phyloP scores from a whole-genome alignment of 2,888 invertebrate genomes.

The Cosmia trapezina region DNA sequence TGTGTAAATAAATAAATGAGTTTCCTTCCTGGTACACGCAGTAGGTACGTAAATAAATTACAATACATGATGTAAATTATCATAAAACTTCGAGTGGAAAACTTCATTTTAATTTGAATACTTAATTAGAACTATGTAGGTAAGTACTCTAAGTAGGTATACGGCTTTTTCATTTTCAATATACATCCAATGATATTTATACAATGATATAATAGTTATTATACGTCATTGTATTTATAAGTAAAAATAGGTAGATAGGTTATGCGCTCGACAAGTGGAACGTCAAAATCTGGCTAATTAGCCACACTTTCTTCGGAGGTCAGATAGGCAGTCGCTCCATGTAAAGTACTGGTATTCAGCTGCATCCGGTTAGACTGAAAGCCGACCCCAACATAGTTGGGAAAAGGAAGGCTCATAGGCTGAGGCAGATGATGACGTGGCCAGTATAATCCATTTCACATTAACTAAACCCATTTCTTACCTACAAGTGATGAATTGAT shows the following conservation, averaged over 20 bases:
- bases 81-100: conserved; percentile 18
- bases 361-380: too few relatives aligned
- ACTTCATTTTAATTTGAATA: conserved; percentile 8
- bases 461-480: not conserved
- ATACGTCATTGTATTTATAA: too few relatives aligned
- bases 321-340: too few relatives aligned
- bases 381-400: too few relatives aligned
- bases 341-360: too few relatives aligned
- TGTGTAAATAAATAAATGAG: conserved; percentile 36
- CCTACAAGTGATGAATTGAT: not conserved
- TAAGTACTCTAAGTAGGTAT: not conserved
- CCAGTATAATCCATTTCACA: not conserved
- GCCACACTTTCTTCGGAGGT: too few relatives aligned
- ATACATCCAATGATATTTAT: too few relatives aligned
- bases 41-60: conserved; percentile 52
- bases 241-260: too few relatives aligned
- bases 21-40: conserved; percentile 60
- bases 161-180: not conserved
- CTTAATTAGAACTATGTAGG: conserved; percentile 9
- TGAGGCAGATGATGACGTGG: not conserved
- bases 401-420: too few relatives aligned
- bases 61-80: conserved; percentile 45
- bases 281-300: too few relatives aligned
- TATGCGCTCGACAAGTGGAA: too few relatives aligned
- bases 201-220: too few relatives aligned